phyloP scores from a whole-genome alignment of 2,113 vertebrate species.

The Pluvianellus socialis region DNA sequence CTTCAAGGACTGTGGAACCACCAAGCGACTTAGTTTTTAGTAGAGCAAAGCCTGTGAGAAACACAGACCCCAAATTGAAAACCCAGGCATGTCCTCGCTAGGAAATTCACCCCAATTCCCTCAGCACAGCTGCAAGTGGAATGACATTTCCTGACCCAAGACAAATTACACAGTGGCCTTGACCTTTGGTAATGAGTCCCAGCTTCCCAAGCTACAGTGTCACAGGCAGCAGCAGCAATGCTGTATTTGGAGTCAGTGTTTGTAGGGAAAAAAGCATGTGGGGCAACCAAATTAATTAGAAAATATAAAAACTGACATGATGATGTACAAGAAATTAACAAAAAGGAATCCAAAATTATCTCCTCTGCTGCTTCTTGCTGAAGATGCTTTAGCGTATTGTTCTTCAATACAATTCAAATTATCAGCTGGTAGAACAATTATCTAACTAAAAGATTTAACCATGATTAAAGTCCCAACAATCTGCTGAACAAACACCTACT shows the following conservation, averaged over 20 bases:
- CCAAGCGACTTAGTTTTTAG: not conserved
- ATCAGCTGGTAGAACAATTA: slow-evolving; percentile 45
- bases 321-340: not conserved
- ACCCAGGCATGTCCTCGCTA: too few relatives aligned
- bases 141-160: not conserved
- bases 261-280: not conserved
- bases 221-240: not conserved
- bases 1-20: not conserved
- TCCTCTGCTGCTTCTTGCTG: not conserved
- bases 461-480: slow-evolving; percentile 39
- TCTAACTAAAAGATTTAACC: slow-evolving; percentile 43
- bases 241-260: not conserved
- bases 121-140: not conserved
- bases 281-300: not conserved
- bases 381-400: not conserved
- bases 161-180: not conserved
- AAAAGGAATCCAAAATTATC: slow-evolving; percentile 1
- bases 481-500: slow-evolving; percentile 18
- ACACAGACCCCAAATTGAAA: not conserved
- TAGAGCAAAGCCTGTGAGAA: not conserved
- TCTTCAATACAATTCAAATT: slow-evolving; percentile 39
- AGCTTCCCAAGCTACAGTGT: not conserved
- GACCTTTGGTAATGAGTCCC: not conserved
- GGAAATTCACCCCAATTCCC: not conserved
- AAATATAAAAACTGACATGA: not conserved